Evolutionary conservation across 1,140 invertebrate species (phyloP).

Genomic region (Anadara kagoshimensis): DNA sequence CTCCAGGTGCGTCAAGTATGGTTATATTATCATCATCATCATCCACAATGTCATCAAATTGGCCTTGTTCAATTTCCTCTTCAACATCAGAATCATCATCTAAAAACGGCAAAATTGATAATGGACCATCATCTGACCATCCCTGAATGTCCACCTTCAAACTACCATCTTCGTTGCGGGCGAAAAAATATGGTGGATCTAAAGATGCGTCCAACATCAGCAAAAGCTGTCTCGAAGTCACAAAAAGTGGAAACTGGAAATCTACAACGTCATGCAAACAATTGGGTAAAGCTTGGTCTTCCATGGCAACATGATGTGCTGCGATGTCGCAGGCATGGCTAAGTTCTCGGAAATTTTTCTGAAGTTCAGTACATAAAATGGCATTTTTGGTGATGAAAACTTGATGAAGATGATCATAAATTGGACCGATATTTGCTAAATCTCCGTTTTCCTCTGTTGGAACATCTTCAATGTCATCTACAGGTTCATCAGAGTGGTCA

Average conservation of each 20-base stretch:
- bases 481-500: background rate
- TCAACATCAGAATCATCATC: constrained; percentile 43
- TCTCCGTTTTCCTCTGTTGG: constrained; percentile 12
- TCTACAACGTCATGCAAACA: constrained; percentile 51
- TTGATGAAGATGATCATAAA: constrained; percentile 58
- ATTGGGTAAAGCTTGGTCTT: constrained; percentile 48
- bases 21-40: constrained; percentile 19
- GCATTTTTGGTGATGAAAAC: constrained; percentile 69
- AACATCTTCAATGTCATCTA: constrained; percentile 17
- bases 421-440: constrained; percentile 13
- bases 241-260: constrained; percentile 56
- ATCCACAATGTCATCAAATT: constrained; percentile 22
- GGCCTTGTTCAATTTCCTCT: constrained; percentile 24
- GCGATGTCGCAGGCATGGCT: constrained; percentile 49
- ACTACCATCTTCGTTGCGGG: constrained; percentile 54
- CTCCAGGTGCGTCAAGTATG: too few species aligned
- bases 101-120: constrained; percentile 50
- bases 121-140: constrained; percentile 56
- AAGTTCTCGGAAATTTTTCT: constrained; percentile 66
- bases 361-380: constrained; percentile 64
- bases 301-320: constrained; percentile 35
- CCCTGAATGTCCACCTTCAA: constrained; percentile 50
- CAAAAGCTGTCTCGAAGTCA: constrained; percentile 58
- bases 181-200: constrained; percentile 53
- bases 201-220: constrained; percentile 61